These are phyloP conservation scores for Onychomys arenicola DNA, from an alignment of 2,797 vertebrate genomes.

Conservation along the genomic window DNA sequence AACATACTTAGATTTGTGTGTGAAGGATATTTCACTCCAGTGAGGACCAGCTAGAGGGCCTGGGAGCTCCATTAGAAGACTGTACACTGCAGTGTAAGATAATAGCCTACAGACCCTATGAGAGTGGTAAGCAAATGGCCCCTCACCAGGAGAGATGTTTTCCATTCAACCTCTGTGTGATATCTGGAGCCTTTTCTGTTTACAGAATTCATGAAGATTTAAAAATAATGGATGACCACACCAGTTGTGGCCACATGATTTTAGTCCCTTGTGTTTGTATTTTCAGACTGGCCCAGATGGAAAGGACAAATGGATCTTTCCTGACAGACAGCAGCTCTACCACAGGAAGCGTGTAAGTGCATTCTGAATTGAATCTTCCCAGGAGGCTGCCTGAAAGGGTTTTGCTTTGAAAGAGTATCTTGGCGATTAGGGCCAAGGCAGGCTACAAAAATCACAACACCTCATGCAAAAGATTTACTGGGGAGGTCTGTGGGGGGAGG, in stretches of 20 bases:
- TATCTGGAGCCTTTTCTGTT: not conserved
- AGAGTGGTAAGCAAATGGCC: not conserved
- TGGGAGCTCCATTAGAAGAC: not conserved
- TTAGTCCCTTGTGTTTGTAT: not conserved
- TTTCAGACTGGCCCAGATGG: conserved; percentile 96
- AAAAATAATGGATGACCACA: not conserved
- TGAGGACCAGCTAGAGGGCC: not conserved
- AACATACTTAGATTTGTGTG: not conserved
- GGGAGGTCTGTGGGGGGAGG: not conserved
- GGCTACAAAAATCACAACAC: not conserved
- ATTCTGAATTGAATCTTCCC: not conserved
- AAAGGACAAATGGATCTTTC: conserved; percentile 96
- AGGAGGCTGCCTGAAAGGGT: not conserved
- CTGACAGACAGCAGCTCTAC: conserved; percentile 98
- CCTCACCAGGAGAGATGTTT: not conserved
- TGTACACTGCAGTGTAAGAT: not conserved
- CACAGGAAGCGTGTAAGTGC: conserved; percentile 97
- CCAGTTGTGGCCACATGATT: fast-evolving
- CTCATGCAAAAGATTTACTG: not conserved
- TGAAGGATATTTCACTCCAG: not conserved
- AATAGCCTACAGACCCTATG: not conserved
- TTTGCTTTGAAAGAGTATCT: not conserved
- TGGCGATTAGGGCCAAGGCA: not conserved
- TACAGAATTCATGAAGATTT: not conserved
- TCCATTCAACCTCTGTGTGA: not conserved